Percentiles rank a stretch among this genome's conserved stretches.
phyloP scores from a whole-genome alignment of 2,888 invertebrate genomes.

The Cistogaster globosa region DNA sequence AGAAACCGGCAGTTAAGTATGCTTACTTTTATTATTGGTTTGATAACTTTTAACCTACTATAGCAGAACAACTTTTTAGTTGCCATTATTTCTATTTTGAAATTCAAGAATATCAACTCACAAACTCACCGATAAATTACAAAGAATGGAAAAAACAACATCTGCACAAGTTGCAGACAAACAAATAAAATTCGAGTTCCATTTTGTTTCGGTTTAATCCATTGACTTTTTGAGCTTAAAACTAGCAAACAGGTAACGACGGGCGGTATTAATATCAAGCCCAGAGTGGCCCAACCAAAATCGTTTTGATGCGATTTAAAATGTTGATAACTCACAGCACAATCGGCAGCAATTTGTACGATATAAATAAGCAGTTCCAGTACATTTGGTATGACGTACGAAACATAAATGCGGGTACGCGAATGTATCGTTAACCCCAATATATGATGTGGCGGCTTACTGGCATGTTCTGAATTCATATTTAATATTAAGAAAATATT shows the following conservation, averaged over 20 bases:
- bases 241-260: slow-evolving; percentile 85
- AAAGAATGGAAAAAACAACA: slow-evolving; percentile 83
- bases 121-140: slow-evolving; percentile 84
- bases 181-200: slow-evolving; percentile 71
- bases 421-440: slow-evolving; percentile 80
- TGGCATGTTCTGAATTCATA: slow-evolving; percentile 73
- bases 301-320: slow-evolving; percentile 85
- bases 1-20: too few species aligned
- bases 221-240: slow-evolving; percentile 85
- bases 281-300: slow-evolving; percentile 83
- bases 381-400: slow-evolving; percentile 84
- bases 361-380: slow-evolving; percentile 87
- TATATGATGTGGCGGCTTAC: slow-evolving; percentile 78
- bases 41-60: too few species aligned
- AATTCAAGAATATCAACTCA: background rate
- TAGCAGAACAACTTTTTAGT: too few species aligned
- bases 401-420: slow-evolving; percentile 81
- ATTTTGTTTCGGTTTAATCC: slow-evolving; percentile 81
- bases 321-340: slow-evolving; percentile 87
- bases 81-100: too few species aligned
- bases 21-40: too few species aligned
- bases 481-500: background rate
- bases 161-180: slow-evolving; percentile 75
- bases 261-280: slow-evolving; percentile 85
- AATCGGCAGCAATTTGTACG: slow-evolving; percentile 87